Conservation (phyloP, 2,797 vertebrate species). For the Gallinago solitaria region DNA sequence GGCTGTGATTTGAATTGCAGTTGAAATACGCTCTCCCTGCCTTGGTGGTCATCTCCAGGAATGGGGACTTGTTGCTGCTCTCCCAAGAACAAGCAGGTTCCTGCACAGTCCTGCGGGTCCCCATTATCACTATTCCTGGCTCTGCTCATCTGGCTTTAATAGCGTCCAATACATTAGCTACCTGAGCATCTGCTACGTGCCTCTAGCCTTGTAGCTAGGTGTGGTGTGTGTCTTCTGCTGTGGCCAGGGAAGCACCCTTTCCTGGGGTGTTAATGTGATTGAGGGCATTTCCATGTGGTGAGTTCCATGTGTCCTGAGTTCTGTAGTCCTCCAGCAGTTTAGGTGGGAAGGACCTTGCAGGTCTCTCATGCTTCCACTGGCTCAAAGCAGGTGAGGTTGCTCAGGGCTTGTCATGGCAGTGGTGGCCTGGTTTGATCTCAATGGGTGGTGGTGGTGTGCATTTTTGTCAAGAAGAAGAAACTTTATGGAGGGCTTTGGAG, state of each 20-base stretch:
- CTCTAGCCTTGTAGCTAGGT: neutral
- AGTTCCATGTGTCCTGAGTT: neutral
- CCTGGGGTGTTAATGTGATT: fast-evolving
- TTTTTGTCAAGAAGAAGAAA: neutral
- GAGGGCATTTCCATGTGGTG: neutral
- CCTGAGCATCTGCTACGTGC: neutral
- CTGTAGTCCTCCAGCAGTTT: neutral
- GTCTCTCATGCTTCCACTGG: neutral
- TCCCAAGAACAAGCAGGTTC: neutral
- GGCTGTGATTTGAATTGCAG: neutral
- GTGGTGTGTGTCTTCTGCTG: neutral
- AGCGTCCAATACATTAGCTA: fast-evolving
- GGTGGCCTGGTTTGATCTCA: neutral
- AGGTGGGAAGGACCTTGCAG: neutral
- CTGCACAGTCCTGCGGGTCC: neutral
- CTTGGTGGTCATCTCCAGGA: neutral
- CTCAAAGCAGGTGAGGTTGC: neutral
- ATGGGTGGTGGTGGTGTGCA: neutral
- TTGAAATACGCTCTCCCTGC: neutral
- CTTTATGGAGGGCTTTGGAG: neutral
- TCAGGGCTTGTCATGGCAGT: neutral
- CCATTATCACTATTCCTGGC: neutral
- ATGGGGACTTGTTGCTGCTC: neutral
- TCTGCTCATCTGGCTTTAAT: neutral
- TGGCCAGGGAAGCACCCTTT: neutral